phyloP scores from a whole-genome alignment of 2,888 invertebrate genomes.

The Heteropelma amictum region DNA sequence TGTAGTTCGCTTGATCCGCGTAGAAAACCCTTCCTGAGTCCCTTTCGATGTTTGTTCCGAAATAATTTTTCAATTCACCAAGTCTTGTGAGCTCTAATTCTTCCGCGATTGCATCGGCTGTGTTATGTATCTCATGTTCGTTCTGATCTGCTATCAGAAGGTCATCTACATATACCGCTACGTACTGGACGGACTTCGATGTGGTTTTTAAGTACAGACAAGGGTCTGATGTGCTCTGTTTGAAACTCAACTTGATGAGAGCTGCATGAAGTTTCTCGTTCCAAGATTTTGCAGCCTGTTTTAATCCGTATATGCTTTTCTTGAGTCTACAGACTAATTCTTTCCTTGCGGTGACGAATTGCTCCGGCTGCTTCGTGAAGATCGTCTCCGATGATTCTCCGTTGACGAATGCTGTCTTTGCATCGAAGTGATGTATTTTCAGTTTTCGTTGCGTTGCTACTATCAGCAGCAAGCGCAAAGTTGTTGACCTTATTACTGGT shows the following conservation, averaged over 20 bases:
- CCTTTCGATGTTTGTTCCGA: conserved; percentile 38
- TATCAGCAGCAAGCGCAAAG: conserved; percentile 57
- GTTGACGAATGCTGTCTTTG: conserved; percentile 61
- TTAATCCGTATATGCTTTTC: conserved; percentile 65
- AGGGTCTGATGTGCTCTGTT: conserved; percentile 56
- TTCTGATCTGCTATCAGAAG: conserved; percentile 36
- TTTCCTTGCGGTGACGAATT: conserved; percentile 31
- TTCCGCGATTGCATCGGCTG: not conserved
- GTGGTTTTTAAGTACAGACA: conserved; percentile 56
- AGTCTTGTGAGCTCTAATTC: conserved; percentile 39
- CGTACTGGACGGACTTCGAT: not conserved
- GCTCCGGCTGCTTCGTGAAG: conserved; percentile 58
- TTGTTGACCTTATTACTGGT: conserved; percentile 61
- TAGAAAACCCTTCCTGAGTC: conserved; percentile 40
- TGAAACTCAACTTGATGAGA: conserved; percentile 50
- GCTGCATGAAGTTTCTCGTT: conserved; percentile 56
- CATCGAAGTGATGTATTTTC: conserved; percentile 56
- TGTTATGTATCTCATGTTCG: conserved; percentile 12
- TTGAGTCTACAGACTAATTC: conserved; percentile 52
- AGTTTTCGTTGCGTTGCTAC: conserved; percentile 50
- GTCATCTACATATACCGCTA: conserved; percentile 50
- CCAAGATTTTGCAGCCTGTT: conserved; percentile 65
- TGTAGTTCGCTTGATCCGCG: conserved; percentile 48
- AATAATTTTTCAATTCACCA: conserved; percentile 39
- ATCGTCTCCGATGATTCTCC: conserved; percentile 56